Evolutionary conservation across 2,113 vertebrate species (phyloP).

Genomic region (Hippocampus mohnikei): DNA sequence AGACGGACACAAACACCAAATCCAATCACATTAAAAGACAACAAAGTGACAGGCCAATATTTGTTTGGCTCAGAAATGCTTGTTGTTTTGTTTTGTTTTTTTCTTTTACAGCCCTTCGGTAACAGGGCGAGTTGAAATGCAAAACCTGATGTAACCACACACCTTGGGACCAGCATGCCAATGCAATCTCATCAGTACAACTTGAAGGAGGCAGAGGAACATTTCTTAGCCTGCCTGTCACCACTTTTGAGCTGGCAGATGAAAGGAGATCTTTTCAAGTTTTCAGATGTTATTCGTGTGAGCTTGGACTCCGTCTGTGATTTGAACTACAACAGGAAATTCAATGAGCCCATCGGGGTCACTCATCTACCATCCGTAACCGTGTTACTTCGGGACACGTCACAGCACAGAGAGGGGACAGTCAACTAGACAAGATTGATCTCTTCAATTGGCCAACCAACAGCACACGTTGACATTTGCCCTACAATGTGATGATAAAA

Average conservation of each 20-base stretch:
- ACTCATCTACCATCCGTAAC: not conserved
- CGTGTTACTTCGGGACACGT: not conserved
- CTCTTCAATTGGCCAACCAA: not conserved
- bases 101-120: not conserved
- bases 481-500: not conserved
- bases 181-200: not conserved
- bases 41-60: not conserved
- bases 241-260: not conserved
- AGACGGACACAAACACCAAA: slow-evolving; percentile 13
- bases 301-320: not conserved
- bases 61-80: not conserved
- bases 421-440: not conserved
- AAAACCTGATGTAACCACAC: not conserved
- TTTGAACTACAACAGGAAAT: not conserved
- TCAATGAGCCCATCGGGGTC: not conserved
- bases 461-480: not conserved
- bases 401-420: not conserved
- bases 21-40: not conserved
- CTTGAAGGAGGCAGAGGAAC: not conserved
- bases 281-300: not conserved
- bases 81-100: not conserved
- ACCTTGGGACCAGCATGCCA: not conserved
- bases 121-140: not conserved
- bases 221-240: not conserved
- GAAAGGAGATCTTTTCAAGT: not conserved